Evolutionary conservation across 2,888 invertebrate species (phyloP).

Genomic region (Anodontia alba): DNA sequence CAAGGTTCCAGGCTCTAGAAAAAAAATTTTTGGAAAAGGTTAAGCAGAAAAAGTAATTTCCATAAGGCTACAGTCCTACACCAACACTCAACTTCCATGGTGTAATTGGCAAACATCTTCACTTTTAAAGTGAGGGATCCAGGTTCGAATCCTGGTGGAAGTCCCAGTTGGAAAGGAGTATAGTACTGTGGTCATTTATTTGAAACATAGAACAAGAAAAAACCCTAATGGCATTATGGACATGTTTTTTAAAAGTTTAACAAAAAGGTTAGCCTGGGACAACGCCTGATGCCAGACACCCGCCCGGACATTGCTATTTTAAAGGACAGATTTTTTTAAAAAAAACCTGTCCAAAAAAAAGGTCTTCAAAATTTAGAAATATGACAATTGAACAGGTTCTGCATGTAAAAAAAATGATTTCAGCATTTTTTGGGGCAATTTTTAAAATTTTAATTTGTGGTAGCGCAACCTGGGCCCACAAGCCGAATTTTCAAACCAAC

Average conservation of each 20-base stretch:
- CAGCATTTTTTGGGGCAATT: background rate
- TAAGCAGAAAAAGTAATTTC: background rate
- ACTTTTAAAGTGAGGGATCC: background rate
- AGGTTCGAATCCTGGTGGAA: slow-evolving; percentile 2
- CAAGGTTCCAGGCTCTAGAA: no score
- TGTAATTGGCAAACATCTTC: slow-evolving; percentile 3
- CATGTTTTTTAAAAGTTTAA: no score
- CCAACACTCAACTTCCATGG: background rate
- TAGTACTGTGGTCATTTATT: background rate
- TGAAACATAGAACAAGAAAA: background rate
- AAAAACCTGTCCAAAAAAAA: no score
- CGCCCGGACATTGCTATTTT: no score
- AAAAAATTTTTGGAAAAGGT: no score
- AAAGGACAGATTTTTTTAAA: no score
- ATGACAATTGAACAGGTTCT: background rate
- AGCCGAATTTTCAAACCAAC: background rate
- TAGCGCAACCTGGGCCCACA: background rate
- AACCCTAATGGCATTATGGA: no score
- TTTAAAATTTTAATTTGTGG: background rate
- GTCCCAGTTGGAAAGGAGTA: background rate
- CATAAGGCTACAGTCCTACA: background rate
- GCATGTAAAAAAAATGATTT: background rate
- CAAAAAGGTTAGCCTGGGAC: no score
- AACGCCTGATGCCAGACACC: no score
- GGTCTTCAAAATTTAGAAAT: background rate